phyloP scores from a whole-genome alignment of 2,797 vertebrate genomes.

The Molothrus ater region DNA sequence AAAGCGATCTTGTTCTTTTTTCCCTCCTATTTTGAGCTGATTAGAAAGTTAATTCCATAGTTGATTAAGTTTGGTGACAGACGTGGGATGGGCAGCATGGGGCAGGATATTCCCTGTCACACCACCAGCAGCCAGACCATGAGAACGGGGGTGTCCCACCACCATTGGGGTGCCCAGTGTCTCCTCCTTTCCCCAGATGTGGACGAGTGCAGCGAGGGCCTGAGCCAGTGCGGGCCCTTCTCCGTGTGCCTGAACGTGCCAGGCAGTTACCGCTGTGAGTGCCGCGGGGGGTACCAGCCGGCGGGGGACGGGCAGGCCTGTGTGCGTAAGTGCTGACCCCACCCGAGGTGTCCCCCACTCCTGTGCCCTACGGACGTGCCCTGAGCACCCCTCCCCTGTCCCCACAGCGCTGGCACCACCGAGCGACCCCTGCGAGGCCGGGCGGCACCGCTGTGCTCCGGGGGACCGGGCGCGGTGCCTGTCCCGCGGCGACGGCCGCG shows the following conservation, averaged over 20 bases:
- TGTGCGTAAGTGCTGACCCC: slow-evolving; percentile 76
- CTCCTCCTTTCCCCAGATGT: slow-evolving; percentile 75
- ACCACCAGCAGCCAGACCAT: accelerated
- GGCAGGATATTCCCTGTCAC: not conserved
- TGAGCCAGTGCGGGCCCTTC: slow-evolving; percentile 84
- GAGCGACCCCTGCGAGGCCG: slow-evolving; percentile 69
- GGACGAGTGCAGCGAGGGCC: slow-evolving; percentile 85
- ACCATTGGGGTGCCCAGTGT: accelerated
- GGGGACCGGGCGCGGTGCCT: slow-evolving; percentile 66
- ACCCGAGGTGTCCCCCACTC: accelerated
- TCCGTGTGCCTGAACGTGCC: slow-evolving; percentile 83
- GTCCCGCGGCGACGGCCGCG: not conserved
- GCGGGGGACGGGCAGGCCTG: slow-evolving; percentile 80
- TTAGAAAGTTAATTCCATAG: slow-evolving; percentile 71
- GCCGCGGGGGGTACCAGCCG: slow-evolving; percentile 78
- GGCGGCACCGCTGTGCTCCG: slow-evolving; percentile 63
- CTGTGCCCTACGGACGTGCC: accelerated
- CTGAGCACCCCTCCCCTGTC: slow-evolving; percentile 43
- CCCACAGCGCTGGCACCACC: not conserved
- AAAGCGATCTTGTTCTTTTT: not conserved
- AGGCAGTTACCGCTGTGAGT: slow-evolving; percentile 87
- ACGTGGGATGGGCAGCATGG: accelerated
- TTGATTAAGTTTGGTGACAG: slow-evolving; percentile 52
- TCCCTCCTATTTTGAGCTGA: slow-evolving; percentile 14
- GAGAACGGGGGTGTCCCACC: not conserved